Conservation (phyloP, 1,140 invertebrate genomes). For the Drosophila pseudoobscura region DNA sequence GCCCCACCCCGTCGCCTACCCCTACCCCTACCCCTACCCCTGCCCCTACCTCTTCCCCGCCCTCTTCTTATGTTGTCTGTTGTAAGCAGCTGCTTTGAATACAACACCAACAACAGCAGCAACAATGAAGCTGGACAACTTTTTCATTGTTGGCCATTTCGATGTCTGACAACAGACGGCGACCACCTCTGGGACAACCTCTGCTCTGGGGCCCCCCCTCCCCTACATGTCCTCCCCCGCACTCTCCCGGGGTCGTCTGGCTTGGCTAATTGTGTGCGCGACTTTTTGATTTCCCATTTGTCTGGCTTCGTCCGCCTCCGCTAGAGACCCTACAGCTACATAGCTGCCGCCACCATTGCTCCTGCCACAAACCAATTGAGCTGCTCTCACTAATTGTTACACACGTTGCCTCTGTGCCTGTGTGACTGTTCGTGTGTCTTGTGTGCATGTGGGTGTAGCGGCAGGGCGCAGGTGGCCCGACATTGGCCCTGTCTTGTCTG, state of each 20-base stretch:
- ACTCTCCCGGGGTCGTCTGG: slow-evolving; percentile 20
- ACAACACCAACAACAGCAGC: slow-evolving; percentile 36
- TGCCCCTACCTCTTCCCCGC: neutral
- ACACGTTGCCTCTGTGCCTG: no score
- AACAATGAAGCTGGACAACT: slow-evolving; percentile 43
- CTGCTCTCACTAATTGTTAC: no score
- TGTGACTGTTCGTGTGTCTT: no score
- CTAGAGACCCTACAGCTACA: no score
- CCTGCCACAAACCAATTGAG: no score
- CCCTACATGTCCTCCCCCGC: neutral
- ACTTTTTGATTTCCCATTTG: slow-evolving; percentile 69
- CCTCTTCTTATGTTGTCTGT: slow-evolving; percentile 10
- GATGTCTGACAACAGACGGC: slow-evolving; percentile 55
- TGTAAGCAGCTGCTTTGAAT: slow-evolving; percentile 55
- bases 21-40: no score
- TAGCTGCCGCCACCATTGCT: no score
- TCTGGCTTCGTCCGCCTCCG: slow-evolving; percentile 18
- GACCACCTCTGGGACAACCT: neutral
- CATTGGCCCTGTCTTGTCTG: no score
- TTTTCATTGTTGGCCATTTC: slow-evolving; percentile 63
- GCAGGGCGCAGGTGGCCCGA: no score
- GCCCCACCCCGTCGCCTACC: no score
- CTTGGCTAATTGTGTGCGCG: slow-evolving; percentile 68
- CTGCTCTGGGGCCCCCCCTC: neutral
- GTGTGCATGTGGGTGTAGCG: no score